Base-by-base conservation (phyloP, 2,113 vertebrate species). In the Solea senegalensis region DNA sequence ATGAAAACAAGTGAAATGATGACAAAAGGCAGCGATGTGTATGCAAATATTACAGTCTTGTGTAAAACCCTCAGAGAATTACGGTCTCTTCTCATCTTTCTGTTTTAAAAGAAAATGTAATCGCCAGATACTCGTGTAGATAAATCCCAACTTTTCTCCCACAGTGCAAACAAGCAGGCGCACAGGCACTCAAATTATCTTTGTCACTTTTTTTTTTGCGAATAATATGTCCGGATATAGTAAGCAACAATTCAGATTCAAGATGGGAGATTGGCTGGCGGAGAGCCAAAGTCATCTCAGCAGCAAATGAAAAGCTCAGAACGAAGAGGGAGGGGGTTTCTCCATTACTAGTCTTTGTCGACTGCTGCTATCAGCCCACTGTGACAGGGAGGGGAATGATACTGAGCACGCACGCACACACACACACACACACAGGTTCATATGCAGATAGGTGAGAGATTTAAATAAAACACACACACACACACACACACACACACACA, bases 251-350 rank as follows among this genome's bases (percentile, higher is more conserved):
- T 69, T 84, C 71, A 78, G 85, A 87, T 79, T 66, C 15, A 64
- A 80, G 80, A 86, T 64, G 53, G 65, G 65, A 83, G 78, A 84
- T 75, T 86, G 82, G 79, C 75, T 76, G 81, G 74, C 71, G 76
- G 73, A 59, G 86, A 82, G 88, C 86, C 88, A 89, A 85, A 90
- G 84, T 84, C 87, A 78, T 86, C 83, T 86, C 81, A 58, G 78
- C 79, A 61, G 86, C 84, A 87, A 90, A 89, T 86, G 88, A 88
- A 84, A 87, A 81, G 80, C 71, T n/a, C 63, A 45, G 80, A 77
- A 69, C 48, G 34, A 64, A 39, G 10, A 48, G 62, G 69, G 39
- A 58, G 54, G 72, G 14, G 69, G 66, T 74, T 82, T 85, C 82
- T 90, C 76, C 76, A 84, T 89, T 88, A 84, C 78, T 4, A 73